Base-by-base conservation (phyloP, 1,140 invertebrate genomes). In the Megathymus violae region DNA sequence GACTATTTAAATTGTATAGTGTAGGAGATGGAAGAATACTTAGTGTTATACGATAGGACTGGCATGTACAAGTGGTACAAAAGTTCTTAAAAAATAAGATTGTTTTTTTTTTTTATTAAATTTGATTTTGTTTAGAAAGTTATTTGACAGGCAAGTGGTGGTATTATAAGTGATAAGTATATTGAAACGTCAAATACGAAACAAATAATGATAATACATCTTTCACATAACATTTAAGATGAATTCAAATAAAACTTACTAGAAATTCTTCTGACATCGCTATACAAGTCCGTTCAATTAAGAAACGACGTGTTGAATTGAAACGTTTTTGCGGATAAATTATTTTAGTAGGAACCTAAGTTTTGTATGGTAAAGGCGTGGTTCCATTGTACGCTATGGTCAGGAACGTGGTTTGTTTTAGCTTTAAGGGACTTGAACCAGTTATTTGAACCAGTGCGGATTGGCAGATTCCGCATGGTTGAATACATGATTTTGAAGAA, bases 281-380 rank as follows among this genome's bases (percentile, higher is more conserved):
- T 11, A 36, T 36, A 36, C 34, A 36, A 36, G 34, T 36, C 34
- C 11, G 34, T 36, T 36, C 34, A 36, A 36, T 36, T 36, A 36
- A 36, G 34, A 36, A 36, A 36, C 10, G 34, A 36, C 34, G 34
- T 36, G n/a, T 36, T 36, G 34, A 36, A 36, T 36, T 36, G 34
- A 36, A 11, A 36, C 34, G 34, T 36, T 36, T 31, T 36, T 36
- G 11, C 34, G 10, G n/a, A 11, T 36, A 36, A 36, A 36, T 11
- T 36, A n/a, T 1, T 36, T n/a, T 36, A 11, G 27, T 31, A 31
- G 34, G 34, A 36, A 36, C n/a, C 34, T 36, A 36, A 10, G 2
- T 36, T 36, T 36, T 31, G 27, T 31, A 5, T 31, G n/a, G n/a
- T 36, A 36, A 36, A 36, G 34, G 1, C 4, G 34, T 36, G 34